A percentile compares a stretch with the other conserved stretches of the same genome.
Evolutionary conservation across 2,888 invertebrate species (phyloP).

Genomic region (Drosophila cognata): DNA sequence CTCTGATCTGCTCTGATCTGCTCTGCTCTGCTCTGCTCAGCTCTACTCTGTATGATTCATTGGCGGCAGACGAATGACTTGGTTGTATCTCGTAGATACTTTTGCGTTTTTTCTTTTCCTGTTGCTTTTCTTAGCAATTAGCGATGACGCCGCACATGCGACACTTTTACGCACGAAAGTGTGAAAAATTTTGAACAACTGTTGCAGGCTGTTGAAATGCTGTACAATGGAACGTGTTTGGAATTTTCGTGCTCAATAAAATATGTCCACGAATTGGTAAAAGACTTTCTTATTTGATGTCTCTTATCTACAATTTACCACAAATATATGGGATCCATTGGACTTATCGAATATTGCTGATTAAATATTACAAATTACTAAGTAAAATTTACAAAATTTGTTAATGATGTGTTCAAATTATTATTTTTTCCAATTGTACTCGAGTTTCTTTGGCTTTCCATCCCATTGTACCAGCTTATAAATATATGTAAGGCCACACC

Average conservation of each 20-base stretch:
- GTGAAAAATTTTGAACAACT: constrained; percentile 71
- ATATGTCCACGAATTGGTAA: not conserved
- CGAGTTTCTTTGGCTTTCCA: not conserved
- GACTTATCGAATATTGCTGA: not conserved
- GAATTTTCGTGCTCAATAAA: not conserved
- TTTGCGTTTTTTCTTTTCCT: constrained; percentile 56
- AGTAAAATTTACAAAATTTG: not conserved
- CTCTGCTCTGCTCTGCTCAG: constrained; percentile 1
- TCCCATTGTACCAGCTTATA: constrained; percentile 36
- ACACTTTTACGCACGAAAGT: constrained; percentile 78
- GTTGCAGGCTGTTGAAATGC: constrained; percentile 46
- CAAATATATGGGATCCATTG: not conserved
- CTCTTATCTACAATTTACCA: not conserved
- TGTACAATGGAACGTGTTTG: constrained; percentile 52
- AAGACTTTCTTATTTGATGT: not conserved
- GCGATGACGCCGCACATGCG: constrained; percentile 68
- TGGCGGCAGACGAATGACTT: constrained; percentile 33
- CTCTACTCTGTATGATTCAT: constrained; percentile 60
- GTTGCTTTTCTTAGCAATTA: constrained; percentile 67
- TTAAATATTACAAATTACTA: not conserved
- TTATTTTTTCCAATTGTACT: not conserved
- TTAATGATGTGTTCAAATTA: not conserved
- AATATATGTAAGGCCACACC: constrained; percentile 21
- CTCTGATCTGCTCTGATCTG: not conserved
- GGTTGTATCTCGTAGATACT: constrained; percentile 66